Percentiles rank a stretch among this genome's conserved stretches.
These are phyloP conservation scores for Thinocorus orbignyianus DNA, from an alignment of 2,113 vertebrate species.

Conservation along the genomic window DNA sequence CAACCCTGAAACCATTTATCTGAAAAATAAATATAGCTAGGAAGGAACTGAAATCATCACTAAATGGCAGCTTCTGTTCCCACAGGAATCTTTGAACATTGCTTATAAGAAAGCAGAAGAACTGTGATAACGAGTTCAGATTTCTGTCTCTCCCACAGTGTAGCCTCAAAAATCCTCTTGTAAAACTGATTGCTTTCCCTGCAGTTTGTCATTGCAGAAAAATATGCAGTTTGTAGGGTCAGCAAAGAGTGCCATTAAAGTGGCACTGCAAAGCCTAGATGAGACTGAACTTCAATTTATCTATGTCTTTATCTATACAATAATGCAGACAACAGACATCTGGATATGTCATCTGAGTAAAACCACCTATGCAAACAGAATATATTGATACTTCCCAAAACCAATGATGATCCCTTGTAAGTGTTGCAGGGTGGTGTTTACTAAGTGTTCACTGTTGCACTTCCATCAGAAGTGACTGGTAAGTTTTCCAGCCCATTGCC, in stretches of 20 bases:
- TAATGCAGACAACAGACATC: neutral
- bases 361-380: neutral
- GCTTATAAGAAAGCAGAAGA: neutral
- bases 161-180: neutral
- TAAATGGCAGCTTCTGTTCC: neutral
- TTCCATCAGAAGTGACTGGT: neutral
- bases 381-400: neutral
- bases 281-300: neutral
- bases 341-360: neutral
- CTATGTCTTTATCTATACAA: neutral
- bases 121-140: neutral
- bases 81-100: neutral
- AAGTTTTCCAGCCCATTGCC: neutral
- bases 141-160: neutral
- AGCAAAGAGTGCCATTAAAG: neutral
- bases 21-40: neutral
- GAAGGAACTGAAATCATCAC: neutral
- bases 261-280: neutral
- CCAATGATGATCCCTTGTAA: neutral
- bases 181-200: neutral
- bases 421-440: neutral
- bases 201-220: neutral
- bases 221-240: neutral
- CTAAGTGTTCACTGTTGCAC: neutral
- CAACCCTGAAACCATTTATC: neutral